Evolutionary conservation across 2,113 vertebrate genomes (phyloP).

Genomic region (Lepisosteus osseus): DNA sequence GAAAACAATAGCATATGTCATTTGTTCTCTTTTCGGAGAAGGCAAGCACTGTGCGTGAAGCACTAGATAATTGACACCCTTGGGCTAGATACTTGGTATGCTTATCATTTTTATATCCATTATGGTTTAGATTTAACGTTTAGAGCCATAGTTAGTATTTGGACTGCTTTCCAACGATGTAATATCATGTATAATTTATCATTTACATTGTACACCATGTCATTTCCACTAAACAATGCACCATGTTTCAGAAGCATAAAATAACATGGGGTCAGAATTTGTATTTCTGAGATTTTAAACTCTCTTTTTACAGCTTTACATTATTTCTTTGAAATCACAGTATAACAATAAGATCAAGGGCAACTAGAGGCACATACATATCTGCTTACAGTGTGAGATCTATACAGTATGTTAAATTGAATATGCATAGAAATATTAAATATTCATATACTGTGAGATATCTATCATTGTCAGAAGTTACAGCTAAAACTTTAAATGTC

Average conservation of each 20-base stretch:
- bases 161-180: slow-evolving; percentile 21
- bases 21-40: background rate
- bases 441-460: too few relatives aligned
- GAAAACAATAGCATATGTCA: background rate
- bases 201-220: slow-evolving; percentile 24
- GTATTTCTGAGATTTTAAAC: slow-evolving; percentile 13
- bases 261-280: slow-evolving; percentile 4
- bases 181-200: slow-evolving; percentile 40
- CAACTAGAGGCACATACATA: too few relatives aligned
- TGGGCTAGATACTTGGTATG: slow-evolving; percentile 5
- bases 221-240: slow-evolving; percentile 3
- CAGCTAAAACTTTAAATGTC: too few relatives aligned
- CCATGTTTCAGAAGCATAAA: slow-evolving; percentile 12
- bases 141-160: slow-evolving; percentile 15
- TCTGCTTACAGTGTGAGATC: too few relatives aligned
- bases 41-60: background rate
- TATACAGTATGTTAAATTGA: too few relatives aligned
- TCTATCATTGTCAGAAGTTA: too few relatives aligned
- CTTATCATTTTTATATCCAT: slow-evolving; percentile 20
- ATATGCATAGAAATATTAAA: too few relatives aligned
- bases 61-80: slow-evolving; percentile 22
- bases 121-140: slow-evolving; percentile 27
- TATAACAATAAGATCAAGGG: too few relatives aligned
- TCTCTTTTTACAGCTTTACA: background rate
- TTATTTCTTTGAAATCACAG: too few relatives aligned